Conservation (phyloP, 2,888 invertebrate species). For the Conomelus anceps region DNA sequence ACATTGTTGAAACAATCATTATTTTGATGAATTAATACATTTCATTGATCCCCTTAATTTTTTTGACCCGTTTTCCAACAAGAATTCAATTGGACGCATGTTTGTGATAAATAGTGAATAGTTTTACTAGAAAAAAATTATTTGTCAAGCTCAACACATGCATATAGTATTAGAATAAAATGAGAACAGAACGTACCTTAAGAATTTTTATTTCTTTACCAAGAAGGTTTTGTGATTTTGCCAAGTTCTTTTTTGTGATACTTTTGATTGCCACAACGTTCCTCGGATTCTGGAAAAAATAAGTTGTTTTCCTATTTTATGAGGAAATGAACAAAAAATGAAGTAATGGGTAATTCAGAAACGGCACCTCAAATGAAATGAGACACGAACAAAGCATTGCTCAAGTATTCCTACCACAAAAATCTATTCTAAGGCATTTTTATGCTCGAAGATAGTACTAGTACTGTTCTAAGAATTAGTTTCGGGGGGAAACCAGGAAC, state of each 20-base stretch:
- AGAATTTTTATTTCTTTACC: conserved; percentile 99
- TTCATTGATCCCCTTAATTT: neutral
- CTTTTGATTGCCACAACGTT: conserved; percentile 94
- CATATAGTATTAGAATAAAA: too few species aligned
- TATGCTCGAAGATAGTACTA: too few species aligned
- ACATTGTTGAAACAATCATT: neutral
- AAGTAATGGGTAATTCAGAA: too few species aligned
- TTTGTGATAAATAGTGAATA: too few species aligned
- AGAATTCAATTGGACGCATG: neutral
- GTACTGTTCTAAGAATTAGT: too few species aligned
- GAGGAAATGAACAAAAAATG: too few species aligned
- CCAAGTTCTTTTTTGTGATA: conserved; percentile 94
- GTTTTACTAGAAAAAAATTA: neutral
- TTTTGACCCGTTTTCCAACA: neutral
- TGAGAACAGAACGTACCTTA: conserved; percentile 54
- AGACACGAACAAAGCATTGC: too few species aligned
- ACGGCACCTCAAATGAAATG: too few species aligned
- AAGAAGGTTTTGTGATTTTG: conserved; percentile 93
- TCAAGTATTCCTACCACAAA: too few species aligned
- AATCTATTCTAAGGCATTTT: too few species aligned
- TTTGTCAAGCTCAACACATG: neutral
- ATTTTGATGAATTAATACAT: neutral
- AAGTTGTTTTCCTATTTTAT: conserved; percentile 28
- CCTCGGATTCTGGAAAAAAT: conserved; percentile 66
- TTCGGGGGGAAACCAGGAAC: too few species aligned